Conservation (phyloP, 2,888 invertebrate species). For the Rhagium mordax region DNA sequence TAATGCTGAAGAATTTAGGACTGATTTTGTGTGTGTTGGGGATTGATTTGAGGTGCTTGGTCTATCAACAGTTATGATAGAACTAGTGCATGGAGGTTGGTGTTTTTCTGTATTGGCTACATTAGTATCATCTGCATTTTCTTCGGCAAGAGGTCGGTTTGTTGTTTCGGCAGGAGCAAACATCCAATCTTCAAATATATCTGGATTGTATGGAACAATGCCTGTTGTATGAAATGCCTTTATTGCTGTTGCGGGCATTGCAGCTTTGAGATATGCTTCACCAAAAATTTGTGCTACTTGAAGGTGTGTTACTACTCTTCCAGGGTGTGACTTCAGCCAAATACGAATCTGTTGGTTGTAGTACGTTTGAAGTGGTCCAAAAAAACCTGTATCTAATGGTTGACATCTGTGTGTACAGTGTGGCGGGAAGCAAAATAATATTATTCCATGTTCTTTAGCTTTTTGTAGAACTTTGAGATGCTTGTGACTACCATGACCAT, state of each 20-base stretch:
- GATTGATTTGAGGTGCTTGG: no score
- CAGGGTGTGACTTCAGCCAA: constrained; percentile 58
- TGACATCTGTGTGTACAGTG: constrained; percentile 61
- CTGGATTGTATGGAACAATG: constrained; percentile 41
- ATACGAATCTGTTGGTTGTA: constrained; percentile 56
- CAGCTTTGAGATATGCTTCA: constrained; percentile 56
- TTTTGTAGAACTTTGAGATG: constrained; percentile 4
- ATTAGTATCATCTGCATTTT: no score
- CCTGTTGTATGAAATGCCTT: constrained; percentile 55
- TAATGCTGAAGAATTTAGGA: no score
- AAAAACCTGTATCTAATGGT: constrained; percentile 60
- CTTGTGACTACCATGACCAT: constrained; percentile 65
- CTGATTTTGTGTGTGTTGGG: no score
- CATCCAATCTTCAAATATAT: constrained; percentile 39
- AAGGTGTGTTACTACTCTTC: constrained; percentile 56
- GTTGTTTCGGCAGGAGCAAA: no score
- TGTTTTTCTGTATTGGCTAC: no score
- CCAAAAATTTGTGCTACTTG: constrained; percentile 56
- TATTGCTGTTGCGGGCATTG: constrained; percentile 51
- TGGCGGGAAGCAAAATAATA: constrained; percentile 62
- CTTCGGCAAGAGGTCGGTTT: no score
- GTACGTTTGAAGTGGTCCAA: constrained; percentile 57
- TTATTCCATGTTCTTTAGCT: constrained; percentile 59
- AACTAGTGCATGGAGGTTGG: no score
- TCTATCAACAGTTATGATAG: no score